Conservation (phyloP, 2,888 invertebrate species). For the Phyto melanocephala region DNA sequence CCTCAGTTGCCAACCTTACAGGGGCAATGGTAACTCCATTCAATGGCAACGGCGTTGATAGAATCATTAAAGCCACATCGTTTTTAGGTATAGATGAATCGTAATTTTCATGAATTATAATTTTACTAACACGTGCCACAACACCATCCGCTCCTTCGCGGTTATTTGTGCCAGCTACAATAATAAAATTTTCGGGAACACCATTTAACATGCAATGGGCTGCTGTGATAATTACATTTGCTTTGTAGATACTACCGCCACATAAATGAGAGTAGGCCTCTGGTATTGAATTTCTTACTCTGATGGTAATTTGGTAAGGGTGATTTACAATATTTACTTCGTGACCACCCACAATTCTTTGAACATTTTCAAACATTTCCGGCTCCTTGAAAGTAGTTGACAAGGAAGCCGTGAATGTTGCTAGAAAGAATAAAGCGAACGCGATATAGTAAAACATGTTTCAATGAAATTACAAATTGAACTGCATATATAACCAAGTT, state of each 20-base stretch:
- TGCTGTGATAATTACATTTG: constrained; percentile 70
- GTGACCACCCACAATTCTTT: constrained; percentile 74
- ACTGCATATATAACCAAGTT: too few species aligned
- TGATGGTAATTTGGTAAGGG: constrained; percentile 73
- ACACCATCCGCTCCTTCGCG: constrained; percentile 79
- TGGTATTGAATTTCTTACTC: constrained; percentile 66
- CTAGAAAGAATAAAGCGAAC: not conserved
- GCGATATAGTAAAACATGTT: constrained; percentile 20
- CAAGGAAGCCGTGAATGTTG: not conserved
- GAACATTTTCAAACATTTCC: constrained; percentile 36
- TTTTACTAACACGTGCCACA: constrained; percentile 79
- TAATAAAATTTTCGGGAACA: constrained; percentile 66
- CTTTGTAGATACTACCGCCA: constrained; percentile 71
- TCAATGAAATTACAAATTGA: not conserved
- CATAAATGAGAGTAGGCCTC: constrained; percentile 70
- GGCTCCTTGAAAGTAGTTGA: not conserved
- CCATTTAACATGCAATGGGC: constrained; percentile 72
- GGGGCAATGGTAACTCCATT: constrained; percentile 72
- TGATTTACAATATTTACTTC: constrained; percentile 67
- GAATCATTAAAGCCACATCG: constrained; percentile 80
- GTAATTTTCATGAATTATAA: constrained; percentile 80
- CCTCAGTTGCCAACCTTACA: constrained; percentile 67
- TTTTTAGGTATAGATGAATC: constrained; percentile 78
- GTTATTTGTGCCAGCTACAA: constrained; percentile 81
- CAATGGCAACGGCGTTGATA: constrained; percentile 70